Evolutionary conservation across 1,140 invertebrate species (phyloP), one percentile per base, ranked within the genome.

Genomic region (Acyrthosiphon pisum): DNA sequence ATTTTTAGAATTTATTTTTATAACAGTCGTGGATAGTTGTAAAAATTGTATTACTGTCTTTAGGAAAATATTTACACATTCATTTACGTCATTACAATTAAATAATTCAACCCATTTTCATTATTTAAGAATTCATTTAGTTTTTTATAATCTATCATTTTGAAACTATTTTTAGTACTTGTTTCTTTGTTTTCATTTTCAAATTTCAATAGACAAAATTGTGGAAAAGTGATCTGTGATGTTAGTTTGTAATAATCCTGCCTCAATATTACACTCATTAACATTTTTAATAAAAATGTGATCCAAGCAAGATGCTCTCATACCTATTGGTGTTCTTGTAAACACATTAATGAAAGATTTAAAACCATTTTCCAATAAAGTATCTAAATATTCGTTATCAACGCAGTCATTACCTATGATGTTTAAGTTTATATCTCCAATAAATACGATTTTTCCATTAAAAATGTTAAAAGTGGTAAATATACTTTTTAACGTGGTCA

Each of bases 211-310:
- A 48, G 86, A 87, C 41, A 87, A 87, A n/a, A n/a, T n/a, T n/a
- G n/a, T n/a, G n/a, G n/a, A n/a, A n/a, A n/a, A n/a, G n/a, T n/a
- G n/a, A 88, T 60, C 56, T 60, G 26, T 60, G 23, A 60, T 60
- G 8, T 60, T 30, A 48, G 44, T 88, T 88, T 88, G 86, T 88
- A 88, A 1, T 50, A 88, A 26, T 48, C 44, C 86, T 48, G 86
- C 86, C 86, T 46, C 86, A 88, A 88, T 48, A 1, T 48, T 46
- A 88, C 44, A 88, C 9, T n/a, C 44, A n/a, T 88, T 88, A 11
- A 88, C 86, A 88, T 88, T 88, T n/a, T 88, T 88, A 88, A 88
- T 88, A 88, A 50, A 48, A 4, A 88, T 48, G 86, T 88, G 86
- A 48, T 87, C 46, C 86, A 48, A 87, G 26, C 86, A 87, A 48